These are phyloP conservation scores for Drosophila sp. DNA, from an alignment of 1,140 invertebrate genomes.

Conservation along the genomic window DNA sequence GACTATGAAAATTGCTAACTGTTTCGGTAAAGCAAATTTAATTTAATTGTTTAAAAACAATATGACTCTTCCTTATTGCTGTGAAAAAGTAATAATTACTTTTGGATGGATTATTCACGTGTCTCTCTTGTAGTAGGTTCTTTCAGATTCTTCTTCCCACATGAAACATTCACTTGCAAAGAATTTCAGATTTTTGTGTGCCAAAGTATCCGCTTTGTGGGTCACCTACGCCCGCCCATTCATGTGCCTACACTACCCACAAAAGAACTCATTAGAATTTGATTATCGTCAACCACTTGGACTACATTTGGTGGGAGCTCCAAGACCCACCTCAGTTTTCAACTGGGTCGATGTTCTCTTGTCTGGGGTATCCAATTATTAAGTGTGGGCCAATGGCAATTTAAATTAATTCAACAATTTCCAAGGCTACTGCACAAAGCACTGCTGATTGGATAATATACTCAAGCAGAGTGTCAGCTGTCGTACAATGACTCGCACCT, in stretches of 20 bases:
- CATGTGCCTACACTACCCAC: slow-evolving; percentile 1
- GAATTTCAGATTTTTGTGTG: neutral
- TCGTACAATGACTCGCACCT: slow-evolving; percentile 9
- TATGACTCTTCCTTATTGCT: too few relatives aligned
- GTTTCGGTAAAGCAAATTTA: too few relatives aligned
- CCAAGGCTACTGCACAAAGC: slow-evolving; percentile 2
- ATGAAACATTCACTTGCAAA: slow-evolving; percentile 7
- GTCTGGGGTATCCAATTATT: neutral
- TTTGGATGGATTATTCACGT: neutral
- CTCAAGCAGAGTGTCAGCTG: slow-evolving; percentile 16
- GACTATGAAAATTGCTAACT: too few relatives aligned
- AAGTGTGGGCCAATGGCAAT: slow-evolving; percentile 11
- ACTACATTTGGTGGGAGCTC: neutral
- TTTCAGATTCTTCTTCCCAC: slow-evolving; percentile 2
- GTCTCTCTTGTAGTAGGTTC: neutral
- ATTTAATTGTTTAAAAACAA: too few relatives aligned
- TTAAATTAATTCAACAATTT: slow-evolving; percentile 17
- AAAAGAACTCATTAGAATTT: slow-evolving; percentile 12
- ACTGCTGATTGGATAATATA: slow-evolving; percentile 12
- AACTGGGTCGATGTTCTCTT: slow-evolving; percentile 12
- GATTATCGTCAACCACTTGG: slow-evolving; percentile 10
- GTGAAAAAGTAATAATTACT: too few relatives aligned
- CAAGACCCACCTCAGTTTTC: neutral
- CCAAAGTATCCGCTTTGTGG: neutral
- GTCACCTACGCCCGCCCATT: slow-evolving; percentile 7